Evolutionary conservation across 2,113 vertebrate species (phyloP), one percentile per base, ranked within the genome.

Genomic region (Nanger granti): DNA sequence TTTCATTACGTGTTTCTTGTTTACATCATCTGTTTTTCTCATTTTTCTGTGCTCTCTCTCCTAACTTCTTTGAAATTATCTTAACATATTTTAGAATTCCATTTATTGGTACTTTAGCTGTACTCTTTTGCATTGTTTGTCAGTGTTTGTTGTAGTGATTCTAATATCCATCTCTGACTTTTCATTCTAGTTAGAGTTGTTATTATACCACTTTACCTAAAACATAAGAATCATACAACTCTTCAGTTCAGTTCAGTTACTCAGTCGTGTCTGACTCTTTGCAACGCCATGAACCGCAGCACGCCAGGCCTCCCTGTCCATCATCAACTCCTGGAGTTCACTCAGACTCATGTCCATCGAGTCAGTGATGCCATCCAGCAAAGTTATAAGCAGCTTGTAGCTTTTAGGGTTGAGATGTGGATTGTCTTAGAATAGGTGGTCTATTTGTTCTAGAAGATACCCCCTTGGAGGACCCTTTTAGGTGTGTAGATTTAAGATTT

Each of bases 391-490:
- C 47, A 91, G 86, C 31, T 83, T 54, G 37, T 54, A 73, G 8
- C 20, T 96, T 88, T 95, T 64, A 86, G 54, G 29, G 49, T 44
- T 18, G 60, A 92, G 18, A 94, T 37, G 3, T 66, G 26, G 44
- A 31, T 10, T 94, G 20, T 93, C 64, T 95, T 93, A 93, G 89
- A 93, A 93, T 11, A 49, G 57, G n/a, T 66, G 79, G 64, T 47
- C n/a, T 82, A 59, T 69, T 84, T 87, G n/a, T 96, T 96, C 18
- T 90, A 86, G 41, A 97, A 94, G 37, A 95, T 62, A 88, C 7
- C 55, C 41, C 57, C 49, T 79, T 79, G 22, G 54, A 62, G 73
- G 76, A 95, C 9, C 7, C 15, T 84, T 91, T 87, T 59, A 91
- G n/a, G 44, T 83, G 47, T 84, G 34, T 12, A 89, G 52, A 85